phyloP scores from a whole-genome alignment of 2,888 invertebrate species.

The Linnaemya vulpina region DNA sequence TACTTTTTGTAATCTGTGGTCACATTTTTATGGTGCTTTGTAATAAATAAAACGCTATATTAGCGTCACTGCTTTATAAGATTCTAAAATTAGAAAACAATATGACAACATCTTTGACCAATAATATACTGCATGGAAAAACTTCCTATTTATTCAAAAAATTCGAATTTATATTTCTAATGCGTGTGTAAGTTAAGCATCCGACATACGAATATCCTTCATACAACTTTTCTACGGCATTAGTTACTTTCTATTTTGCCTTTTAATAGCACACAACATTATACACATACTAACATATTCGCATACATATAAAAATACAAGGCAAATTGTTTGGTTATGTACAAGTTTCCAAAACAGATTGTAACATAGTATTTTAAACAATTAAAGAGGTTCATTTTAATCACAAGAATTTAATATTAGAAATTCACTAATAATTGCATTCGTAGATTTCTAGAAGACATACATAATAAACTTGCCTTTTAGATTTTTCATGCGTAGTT shows the following conservation, averaged over 20 bases:
- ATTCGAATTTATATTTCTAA: neutral
- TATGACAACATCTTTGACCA: constrained; percentile 77
- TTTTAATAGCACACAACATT: too few species aligned
- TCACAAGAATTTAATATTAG: neutral
- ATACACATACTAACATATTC: too few species aligned
- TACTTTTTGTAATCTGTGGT: too few species aligned
- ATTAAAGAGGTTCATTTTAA: neutral
- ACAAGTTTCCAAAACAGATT: neutral
- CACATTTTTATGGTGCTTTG: neutral
- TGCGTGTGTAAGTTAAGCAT: neutral
- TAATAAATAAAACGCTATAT: constrained; percentile 43
- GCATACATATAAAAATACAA: neutral
- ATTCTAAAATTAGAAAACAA: constrained; percentile 74
- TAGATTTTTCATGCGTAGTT: constrained; percentile 25
- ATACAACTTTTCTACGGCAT: constrained; percentile 2
- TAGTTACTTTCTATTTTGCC: too few species aligned
- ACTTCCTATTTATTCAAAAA: constrained; percentile 19
- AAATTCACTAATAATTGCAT: neutral
- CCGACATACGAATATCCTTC: neutral
- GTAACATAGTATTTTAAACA: neutral
- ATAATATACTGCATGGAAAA: constrained; percentile 63
- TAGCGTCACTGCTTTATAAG: constrained; percentile 49
- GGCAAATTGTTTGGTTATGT: constrained; percentile 69
- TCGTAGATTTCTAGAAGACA: neutral
- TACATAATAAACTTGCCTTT: constrained; percentile 44